Conservation (phyloP, 2,113 vertebrate genomes). For the Hippocampus abdominalis region DNA sequence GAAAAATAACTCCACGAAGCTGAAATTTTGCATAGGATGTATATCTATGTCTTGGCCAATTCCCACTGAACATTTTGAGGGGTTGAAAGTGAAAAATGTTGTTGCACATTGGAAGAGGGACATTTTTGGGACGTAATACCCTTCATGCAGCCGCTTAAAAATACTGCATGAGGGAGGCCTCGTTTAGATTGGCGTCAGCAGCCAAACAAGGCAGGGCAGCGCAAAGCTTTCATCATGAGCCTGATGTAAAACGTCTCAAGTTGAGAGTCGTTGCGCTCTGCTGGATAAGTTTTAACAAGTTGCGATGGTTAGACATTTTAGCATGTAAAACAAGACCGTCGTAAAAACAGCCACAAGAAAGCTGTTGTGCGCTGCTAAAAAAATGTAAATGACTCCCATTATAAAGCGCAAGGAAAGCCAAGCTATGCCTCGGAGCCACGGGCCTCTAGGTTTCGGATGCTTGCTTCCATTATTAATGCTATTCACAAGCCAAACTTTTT, state of each 20-base stretch:
- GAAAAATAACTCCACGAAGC: no score
- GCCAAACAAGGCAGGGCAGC: neutral
- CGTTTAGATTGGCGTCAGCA: conserved; percentile 44
- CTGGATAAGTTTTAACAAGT: conserved; percentile 64
- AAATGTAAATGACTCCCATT: conserved; percentile 72
- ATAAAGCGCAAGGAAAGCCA: conserved; percentile 68
- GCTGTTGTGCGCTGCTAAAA: conserved; percentile 61
- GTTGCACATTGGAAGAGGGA: no score
- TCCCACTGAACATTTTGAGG: no score
- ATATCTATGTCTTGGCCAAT: no score
- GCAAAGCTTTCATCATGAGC: conserved; percentile 34
- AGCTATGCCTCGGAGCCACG: conserved; percentile 56
- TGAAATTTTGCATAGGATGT: no score
- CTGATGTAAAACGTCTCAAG: conserved; percentile 36
- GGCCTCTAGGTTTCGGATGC: conserved; percentile 61
- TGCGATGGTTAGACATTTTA: conserved; percentile 66
- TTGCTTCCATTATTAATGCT: conserved; percentile 73
- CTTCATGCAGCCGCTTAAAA: no score
- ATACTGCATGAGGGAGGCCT: no score
- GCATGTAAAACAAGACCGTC: conserved; percentile 71
- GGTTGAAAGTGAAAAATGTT: no score
- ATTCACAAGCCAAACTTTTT: conserved; percentile 73
- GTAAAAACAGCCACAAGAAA: conserved; percentile 69
- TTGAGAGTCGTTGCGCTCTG: conserved; percentile 25
- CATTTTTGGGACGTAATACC: no score